These are phyloP conservation scores for Microtus ochrogaster DNA, from an alignment of 2,113 vertebrate species.

Conservation along the genomic window DNA sequence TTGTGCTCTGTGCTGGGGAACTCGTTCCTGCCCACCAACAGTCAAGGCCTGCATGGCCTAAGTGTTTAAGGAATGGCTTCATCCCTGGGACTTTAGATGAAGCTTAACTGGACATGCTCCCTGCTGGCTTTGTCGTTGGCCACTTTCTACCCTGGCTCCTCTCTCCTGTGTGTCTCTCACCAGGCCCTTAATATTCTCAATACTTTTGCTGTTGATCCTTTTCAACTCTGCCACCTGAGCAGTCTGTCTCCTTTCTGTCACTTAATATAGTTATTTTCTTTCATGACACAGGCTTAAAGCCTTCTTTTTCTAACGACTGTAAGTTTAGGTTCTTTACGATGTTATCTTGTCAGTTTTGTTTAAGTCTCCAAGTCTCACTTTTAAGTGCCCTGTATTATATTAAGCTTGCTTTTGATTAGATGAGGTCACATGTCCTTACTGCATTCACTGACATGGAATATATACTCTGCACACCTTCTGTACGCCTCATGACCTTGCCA, in stretches of 20 bases:
- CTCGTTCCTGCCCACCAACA: not conserved
- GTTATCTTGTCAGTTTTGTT: not conserved
- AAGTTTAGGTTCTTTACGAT: not conserved
- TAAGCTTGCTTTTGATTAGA: not conserved
- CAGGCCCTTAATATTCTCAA: not conserved
- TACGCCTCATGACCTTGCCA: not conserved
- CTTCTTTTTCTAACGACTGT: not conserved
- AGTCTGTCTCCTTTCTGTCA: not conserved
- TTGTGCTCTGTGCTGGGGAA: not conserved
- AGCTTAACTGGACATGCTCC: not conserved
- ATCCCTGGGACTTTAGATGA: not conserved
- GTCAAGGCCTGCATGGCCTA: not conserved
- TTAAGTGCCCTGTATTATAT: not conserved
- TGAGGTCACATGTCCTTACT: not conserved
- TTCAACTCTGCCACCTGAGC: not conserved
- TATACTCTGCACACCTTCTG: not conserved
- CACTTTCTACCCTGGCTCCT: not conserved
- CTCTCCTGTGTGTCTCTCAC: not conserved
- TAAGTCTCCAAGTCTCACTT: not conserved
- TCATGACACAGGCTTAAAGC: not conserved
- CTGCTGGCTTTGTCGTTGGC: not conserved
- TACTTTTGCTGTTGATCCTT: not conserved
- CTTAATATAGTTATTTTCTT: not conserved
- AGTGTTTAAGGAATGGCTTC: not conserved
- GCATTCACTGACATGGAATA: not conserved